These are phyloP conservation scores for Leptoteleia sp. DNA, from an alignment of 1,140 invertebrate species.

Conservation along the genomic window DNA sequence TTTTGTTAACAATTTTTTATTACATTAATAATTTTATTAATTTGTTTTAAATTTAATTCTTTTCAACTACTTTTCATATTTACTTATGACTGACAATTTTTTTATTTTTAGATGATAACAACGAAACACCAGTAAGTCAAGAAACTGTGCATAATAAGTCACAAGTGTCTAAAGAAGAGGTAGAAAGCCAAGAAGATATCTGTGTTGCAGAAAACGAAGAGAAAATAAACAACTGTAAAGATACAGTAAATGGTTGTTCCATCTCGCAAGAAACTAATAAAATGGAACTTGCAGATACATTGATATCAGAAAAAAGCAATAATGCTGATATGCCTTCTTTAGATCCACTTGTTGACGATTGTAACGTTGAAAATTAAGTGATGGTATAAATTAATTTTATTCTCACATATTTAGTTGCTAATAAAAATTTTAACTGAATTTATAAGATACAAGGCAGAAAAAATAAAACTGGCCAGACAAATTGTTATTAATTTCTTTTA, in stretches of 20 bases:
- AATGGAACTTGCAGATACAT: conserved; percentile 61
- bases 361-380: conserved; percentile 3
- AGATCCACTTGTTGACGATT: conserved; percentile 48
- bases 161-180: neutral
- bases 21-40: too few species aligned
- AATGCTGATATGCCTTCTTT: conserved; percentile 69
- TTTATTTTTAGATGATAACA: too few species aligned
- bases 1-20: too few species aligned
- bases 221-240: neutral
- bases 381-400: neutral
- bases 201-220: neutral
- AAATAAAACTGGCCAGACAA: too few species aligned
- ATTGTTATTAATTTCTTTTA: too few species aligned
- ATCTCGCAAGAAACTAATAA: conserved; percentile 1
- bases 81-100: too few species aligned
- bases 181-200: neutral
- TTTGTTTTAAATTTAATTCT: too few species aligned
- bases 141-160: neutral
- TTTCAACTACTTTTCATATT: too few species aligned
- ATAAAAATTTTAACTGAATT: neutral
- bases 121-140: neutral
- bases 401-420: neutral
- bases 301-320: conserved; percentile 66
- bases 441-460: neutral
- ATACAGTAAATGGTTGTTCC: neutral